A percentile compares a stretch with the other conserved stretches of the same genome.
Conservation (phyloP, 1,140 invertebrate species). For the Acromyrmex echinatior region DNA sequence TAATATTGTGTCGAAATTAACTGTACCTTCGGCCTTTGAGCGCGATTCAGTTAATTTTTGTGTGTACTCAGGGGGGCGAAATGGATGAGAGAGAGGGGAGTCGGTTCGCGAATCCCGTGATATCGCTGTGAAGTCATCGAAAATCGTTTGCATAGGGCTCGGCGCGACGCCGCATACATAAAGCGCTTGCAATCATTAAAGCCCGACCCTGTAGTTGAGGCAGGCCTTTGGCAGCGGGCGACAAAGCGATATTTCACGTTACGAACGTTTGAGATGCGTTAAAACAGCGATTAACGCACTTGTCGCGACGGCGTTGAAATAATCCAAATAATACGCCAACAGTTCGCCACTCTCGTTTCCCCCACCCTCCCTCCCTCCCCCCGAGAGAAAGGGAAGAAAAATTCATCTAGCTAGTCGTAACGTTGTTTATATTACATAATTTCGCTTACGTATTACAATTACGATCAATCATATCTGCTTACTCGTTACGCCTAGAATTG, state of each 20-base stretch:
- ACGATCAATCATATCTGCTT: not conserved
- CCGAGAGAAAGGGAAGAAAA: not conserved
- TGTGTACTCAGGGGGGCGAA: not conserved
- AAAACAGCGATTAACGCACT: slow-evolving; percentile 61
- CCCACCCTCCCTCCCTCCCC: not conserved
- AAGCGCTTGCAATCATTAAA: slow-evolving; percentile 71
- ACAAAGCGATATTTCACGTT: slow-evolving; percentile 71
- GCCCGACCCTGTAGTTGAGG: slow-evolving; percentile 36
- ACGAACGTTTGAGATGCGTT: slow-evolving; percentile 50
- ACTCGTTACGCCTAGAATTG: not conserved
- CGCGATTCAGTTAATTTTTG: slow-evolving; percentile 42
- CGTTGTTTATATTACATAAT: not conserved
- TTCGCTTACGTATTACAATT: not conserved
- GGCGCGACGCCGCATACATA: slow-evolving; percentile 47
- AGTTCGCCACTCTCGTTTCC: not conserved
- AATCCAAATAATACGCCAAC: slow-evolving; percentile 60
- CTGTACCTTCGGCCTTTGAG: slow-evolving; percentile 38
- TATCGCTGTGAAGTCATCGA: slow-evolving; percentile 56
- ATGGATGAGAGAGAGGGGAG: not conserved
- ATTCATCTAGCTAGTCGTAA: no score
- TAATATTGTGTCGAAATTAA: slow-evolving; percentile 38
- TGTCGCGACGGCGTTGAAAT: slow-evolving; percentile 68
- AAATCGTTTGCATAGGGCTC: slow-evolving; percentile 45
- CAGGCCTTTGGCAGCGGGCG: slow-evolving; percentile 61
- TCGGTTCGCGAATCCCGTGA: not conserved